Conservation (phyloP, 1,140 invertebrate genomes). For the Callitettix versicolor region DNA sequence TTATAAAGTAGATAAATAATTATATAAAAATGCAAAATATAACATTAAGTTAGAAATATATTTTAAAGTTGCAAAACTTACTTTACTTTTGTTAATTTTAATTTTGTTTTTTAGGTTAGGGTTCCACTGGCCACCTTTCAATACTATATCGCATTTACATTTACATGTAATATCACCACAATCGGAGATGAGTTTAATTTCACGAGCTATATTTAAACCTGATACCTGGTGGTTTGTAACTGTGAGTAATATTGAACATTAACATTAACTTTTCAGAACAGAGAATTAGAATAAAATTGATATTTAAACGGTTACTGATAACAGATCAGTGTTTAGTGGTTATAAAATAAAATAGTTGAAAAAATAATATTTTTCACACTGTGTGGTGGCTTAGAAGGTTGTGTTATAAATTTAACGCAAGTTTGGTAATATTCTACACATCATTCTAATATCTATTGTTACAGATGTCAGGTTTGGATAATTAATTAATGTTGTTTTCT, state of each 20-base stretch:
- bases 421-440: too few relatives aligned
- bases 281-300: neutral
- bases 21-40: too few relatives aligned
- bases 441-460: neutral
- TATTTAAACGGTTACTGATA: neutral
- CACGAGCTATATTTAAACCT: constrained; percentile 57
- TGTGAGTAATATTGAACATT: constrained; percentile 42
- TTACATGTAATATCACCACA: constrained; percentile 76
- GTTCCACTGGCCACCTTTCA: constrained; percentile 88
- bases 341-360: neutral
- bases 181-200: constrained; percentile 59
- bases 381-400: too few relatives aligned
- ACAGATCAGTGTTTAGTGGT: neutral
- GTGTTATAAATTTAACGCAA: too few relatives aligned
- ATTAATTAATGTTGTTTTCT: too few relatives aligned
- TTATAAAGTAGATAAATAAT: too few relatives aligned
- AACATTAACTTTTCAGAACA: neutral
- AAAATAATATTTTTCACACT: too few relatives aligned
- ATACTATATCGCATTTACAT: constrained; percentile 72
- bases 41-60: too few relatives aligned
- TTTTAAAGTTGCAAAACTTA: too few relatives aligned
- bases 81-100: too few relatives aligned
- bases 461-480: neutral
- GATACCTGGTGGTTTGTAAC: constrained; percentile 75
- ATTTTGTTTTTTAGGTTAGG: constrained; percentile 45